Conservation (phyloP, 2,113 vertebrate genomes). For the Callaeas wilsoni region DNA sequence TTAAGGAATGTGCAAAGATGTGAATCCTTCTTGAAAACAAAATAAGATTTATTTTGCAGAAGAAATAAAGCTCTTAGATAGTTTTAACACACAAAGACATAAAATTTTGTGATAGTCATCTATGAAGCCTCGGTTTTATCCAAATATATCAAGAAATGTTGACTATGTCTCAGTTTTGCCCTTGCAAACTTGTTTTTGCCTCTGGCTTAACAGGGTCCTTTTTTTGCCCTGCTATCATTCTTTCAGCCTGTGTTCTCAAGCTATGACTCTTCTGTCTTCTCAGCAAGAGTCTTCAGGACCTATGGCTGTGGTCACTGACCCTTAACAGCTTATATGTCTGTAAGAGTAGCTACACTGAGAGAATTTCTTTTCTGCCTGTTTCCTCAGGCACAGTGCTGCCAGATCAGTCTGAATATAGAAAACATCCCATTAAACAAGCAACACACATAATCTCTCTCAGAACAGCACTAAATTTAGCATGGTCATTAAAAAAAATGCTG, state of each 20-base stretch:
- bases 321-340: not conserved
- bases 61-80: not conserved
- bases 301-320: not conserved
- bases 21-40: not conserved
- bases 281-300: not conserved
- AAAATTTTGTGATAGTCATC: not conserved
- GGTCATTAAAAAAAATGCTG: conserved; percentile 27
- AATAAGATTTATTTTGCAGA: not conserved
- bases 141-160: not conserved
- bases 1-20: not conserved
- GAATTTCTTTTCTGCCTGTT: not conserved
- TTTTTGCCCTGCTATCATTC: not conserved
- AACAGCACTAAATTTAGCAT: conserved; percentile 36
- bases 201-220: not conserved
- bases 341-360: not conserved
- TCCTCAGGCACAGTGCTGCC: not conserved
- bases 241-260: not conserved
- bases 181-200: not conserved
- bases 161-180: not conserved
- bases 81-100: not conserved
- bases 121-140: not conserved
- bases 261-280: not conserved
- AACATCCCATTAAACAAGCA: conserved; percentile 3
- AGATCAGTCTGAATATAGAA: conserved; percentile 3
- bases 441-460: not conserved